phyloP scores from a whole-genome alignment of 2,113 vertebrate genomes.

The Onychorhynchus coronatus region DNA sequence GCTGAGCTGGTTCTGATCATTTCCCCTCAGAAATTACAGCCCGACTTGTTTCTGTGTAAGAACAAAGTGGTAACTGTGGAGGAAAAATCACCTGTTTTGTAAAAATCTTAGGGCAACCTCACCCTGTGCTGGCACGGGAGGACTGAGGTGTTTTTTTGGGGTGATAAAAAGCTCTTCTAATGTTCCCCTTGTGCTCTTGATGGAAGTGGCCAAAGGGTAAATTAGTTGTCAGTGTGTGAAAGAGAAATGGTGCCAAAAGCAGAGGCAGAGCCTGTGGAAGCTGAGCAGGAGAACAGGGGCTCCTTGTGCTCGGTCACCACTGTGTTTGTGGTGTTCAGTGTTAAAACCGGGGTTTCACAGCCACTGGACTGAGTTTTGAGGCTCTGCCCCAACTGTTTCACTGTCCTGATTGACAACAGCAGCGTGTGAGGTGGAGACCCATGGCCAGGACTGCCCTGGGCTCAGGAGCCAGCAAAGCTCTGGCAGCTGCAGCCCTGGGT shows the following conservation, averaged over 20 bases:
- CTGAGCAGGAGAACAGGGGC: neutral
- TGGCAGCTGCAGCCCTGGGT: neutral
- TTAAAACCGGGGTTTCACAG: neutral
- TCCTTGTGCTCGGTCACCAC: neutral
- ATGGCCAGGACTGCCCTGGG: neutral
- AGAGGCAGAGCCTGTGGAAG: neutral
- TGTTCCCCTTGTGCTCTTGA: neutral
- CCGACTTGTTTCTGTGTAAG: neutral
- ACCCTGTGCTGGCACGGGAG: neutral
- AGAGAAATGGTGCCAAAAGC: rapidly evolving
- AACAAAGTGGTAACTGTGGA: rapidly evolving
- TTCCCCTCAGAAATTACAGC: rapidly evolving
- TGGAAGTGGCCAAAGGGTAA: rapidly evolving
- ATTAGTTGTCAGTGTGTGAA: rapidly evolving
- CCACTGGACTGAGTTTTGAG: rapidly evolving
- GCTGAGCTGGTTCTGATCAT: no score
- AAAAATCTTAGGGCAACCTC: rapidly evolving
- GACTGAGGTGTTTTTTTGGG: rapidly evolving
- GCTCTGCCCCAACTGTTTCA: rapidly evolving
- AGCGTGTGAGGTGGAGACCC: neutral
- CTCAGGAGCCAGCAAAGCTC: neutral
- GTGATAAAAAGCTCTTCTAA: rapidly evolving
- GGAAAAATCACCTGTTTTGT: neutral
- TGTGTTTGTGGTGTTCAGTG: neutral
- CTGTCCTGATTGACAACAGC: neutral